Conservation (phyloP, 2,888 invertebrate genomes). For the Tipula confusa region DNA sequence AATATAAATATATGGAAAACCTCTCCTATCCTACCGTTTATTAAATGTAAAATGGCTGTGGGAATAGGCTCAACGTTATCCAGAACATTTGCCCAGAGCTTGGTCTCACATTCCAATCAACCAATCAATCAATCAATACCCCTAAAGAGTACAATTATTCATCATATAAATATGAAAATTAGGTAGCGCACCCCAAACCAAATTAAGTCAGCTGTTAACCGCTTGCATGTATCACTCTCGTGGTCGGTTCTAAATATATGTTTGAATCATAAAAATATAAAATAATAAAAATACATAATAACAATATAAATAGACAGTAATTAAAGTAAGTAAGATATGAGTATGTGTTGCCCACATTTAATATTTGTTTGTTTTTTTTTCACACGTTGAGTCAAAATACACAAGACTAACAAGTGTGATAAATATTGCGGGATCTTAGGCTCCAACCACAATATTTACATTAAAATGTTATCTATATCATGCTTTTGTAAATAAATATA, state of each 20-base stretch:
- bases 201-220: neutral
- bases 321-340: neutral
- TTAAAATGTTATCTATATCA: neutral
- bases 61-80: too few relatives aligned
- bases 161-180: neutral
- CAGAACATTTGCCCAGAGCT: too few relatives aligned
- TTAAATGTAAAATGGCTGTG: too few relatives aligned
- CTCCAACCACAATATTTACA: neutral
- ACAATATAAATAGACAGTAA: slow-evolving; percentile 3
- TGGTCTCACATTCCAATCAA: too few relatives aligned
- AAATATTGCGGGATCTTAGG: neutral
- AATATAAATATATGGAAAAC: too few relatives aligned
- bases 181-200: neutral
- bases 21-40: too few relatives aligned
- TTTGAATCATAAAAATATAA: neutral
- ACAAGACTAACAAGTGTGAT: neutral
- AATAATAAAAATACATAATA: too few relatives aligned
- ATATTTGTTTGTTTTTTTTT: neutral
- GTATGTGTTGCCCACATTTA: neutral
- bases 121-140: too few relatives aligned
- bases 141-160: too few relatives aligned
- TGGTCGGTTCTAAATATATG: neutral
- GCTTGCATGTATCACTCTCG: neutral
- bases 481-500: neutral
- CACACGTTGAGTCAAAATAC: neutral